phyloP scores from a whole-genome alignment of 2,797 vertebrate genomes.

The Gymnothorax javanicus region DNA sequence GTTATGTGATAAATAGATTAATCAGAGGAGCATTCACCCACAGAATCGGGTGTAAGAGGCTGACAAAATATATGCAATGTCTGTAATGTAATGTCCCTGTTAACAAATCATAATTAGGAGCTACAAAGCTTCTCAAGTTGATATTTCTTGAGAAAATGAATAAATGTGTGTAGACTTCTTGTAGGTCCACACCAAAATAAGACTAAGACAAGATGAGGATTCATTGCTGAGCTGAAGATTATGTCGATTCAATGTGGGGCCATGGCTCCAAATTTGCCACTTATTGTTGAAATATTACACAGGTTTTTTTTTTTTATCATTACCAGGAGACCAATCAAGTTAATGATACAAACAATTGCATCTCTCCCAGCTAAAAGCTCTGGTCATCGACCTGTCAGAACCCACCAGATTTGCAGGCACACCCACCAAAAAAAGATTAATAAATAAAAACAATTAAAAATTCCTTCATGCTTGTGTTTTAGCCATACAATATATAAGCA shows the following conservation, averaged over 20 bases:
- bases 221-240: background rate
- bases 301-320: background rate
- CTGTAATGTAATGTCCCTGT: background rate
- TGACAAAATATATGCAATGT: background rate
- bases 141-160: background rate
- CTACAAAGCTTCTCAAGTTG: background rate
- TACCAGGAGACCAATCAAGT: background rate
- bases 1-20: background rate
- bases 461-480: too few species aligned
- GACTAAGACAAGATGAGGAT: background rate
- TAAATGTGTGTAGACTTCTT: background rate
- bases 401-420: too few species aligned
- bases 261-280: background rate
- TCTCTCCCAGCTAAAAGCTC: background rate
- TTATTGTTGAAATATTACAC: background rate
- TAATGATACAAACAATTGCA: background rate
- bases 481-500: too few species aligned
- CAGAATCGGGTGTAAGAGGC: background rate
- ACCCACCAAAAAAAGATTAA: too few species aligned
- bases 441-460: too few species aligned
- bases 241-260: background rate
- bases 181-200: background rate
- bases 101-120: background rate
- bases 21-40: background rate
- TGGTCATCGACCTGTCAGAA: background rate